Evolutionary conservation across 2,113 vertebrate species (phyloP).

Genomic region (Istiophorus platypterus): DNA sequence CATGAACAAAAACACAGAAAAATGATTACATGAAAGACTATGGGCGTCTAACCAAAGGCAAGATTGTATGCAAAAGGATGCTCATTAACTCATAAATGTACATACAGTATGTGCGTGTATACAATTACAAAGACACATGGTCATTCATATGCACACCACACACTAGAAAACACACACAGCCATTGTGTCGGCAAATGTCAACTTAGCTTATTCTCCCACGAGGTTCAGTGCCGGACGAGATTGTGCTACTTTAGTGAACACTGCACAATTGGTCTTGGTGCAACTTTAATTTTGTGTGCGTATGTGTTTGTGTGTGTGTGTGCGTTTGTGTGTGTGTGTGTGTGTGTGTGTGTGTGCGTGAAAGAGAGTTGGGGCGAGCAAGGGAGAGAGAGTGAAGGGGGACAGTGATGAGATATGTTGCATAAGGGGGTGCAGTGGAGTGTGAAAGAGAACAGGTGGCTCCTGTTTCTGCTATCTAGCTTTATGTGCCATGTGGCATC

Average conservation of each 20-base stretch:
- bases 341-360: conserved; percentile 18
- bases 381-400: conserved; percentile 11
- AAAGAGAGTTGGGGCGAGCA: conserved; percentile 15
- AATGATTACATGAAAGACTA: conserved; percentile 4
- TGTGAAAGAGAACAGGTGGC: conserved; percentile 86
- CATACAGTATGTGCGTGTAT: not conserved
- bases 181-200: conserved; percentile 56
- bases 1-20: conserved; percentile 14
- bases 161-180: conserved; percentile 19
- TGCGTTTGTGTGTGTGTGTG: conserved; percentile 1
- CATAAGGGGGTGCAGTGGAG: conserved; percentile 79
- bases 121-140: conserved; percentile 19
- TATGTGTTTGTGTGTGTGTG: not conserved
- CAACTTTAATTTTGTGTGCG: conserved; percentile 7
- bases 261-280: conserved; percentile 46
- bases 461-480: conserved; percentile 76
- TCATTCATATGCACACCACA: conserved; percentile 18
- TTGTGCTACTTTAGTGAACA: conserved; percentile 58
- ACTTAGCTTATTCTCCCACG: conserved; percentile 47
- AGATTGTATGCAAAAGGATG: not conserved
- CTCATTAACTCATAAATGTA: not conserved
- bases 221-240: conserved; percentile 62
- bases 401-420: conserved; percentile 76
- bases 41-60: not conserved
- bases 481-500: conserved; percentile 77